Percentiles rank a stretch among this genome's conserved stretches.
phyloP scores from a whole-genome alignment of 64 coral and sea anemone genomes.

The Actinia tenebrosa region DNA sequence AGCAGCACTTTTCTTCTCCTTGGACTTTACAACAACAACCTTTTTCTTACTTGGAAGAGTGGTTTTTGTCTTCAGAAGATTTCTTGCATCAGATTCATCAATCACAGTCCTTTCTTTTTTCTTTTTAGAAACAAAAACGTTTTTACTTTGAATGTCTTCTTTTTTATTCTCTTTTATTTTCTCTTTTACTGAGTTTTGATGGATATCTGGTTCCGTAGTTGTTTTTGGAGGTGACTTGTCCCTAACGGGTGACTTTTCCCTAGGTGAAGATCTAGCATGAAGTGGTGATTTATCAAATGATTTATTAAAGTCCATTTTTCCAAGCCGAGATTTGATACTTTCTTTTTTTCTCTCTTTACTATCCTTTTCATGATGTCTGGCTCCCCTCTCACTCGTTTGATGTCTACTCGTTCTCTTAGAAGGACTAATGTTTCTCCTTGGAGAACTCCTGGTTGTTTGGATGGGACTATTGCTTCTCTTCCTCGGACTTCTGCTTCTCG shows the following conservation, averaged over 20 bases:
- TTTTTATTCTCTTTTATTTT: neutral
- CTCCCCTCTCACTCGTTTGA: neutral
- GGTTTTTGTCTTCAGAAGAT: neutral
- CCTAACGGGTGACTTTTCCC: neutral
- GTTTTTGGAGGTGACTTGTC: neutral
- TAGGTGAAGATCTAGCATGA: neutral
- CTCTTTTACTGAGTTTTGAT: slow-evolving; percentile 1
- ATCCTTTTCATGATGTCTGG: neutral
- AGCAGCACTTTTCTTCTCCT: neutral
- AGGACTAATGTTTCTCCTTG: neutral
- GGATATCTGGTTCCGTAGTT: neutral
- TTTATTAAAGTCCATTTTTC: neutral
- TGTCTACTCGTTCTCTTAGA: neutral
- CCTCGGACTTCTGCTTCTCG: slow-evolving; percentile 8
- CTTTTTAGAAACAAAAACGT: neutral
- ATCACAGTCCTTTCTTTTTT: neutral
- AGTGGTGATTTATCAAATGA: neutral
- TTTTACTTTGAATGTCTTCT: neutral
- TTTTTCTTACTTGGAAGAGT: neutral
- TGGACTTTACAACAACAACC: neutral
- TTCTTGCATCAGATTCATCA: slow-evolving; percentile 2
- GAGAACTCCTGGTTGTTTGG: neutral
- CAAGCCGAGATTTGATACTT: neutral
- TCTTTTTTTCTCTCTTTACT: slow-evolving; percentile 10
- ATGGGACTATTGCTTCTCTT: neutral